Evolutionary conservation across 2,113 vertebrate genomes (phyloP).

Genomic region (Thinocorus orbignyianus): DNA sequence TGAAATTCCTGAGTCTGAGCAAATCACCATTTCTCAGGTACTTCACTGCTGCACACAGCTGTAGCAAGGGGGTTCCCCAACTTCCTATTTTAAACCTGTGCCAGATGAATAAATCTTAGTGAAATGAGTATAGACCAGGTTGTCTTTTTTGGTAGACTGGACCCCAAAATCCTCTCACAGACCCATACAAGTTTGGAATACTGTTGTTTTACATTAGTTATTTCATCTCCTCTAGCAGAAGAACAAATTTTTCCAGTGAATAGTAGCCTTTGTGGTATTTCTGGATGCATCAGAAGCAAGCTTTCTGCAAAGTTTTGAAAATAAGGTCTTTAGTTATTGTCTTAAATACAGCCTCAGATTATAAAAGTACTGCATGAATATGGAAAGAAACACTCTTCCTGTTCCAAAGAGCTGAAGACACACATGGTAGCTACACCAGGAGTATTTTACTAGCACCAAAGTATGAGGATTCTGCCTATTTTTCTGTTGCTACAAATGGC

Average conservation of each 20-base stretch:
- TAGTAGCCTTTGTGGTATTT: neutral
- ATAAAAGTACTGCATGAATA: neutral
- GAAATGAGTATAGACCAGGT: neutral
- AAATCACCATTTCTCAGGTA: fast-evolving
- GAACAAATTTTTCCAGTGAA: neutral
- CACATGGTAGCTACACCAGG: neutral
- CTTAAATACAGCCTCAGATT: neutral
- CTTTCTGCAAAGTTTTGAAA: neutral
- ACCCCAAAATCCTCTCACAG: neutral
- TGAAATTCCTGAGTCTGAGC: neutral
- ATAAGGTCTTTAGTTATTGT: neutral
- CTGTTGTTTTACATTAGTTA: neutral
- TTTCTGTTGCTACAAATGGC: neutral
- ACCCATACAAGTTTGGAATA: neutral
- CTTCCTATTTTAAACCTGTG: neutral
- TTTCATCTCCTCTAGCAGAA: neutral
- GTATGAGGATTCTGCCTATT: neutral
- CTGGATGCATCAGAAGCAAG: neutral
- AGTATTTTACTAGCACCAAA: neutral
- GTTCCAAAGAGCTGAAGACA: neutral
- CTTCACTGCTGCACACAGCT: neutral
- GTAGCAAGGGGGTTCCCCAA: neutral
- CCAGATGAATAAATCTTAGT: neutral
- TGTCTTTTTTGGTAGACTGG: neutral
- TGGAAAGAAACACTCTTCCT: neutral